Base-by-base conservation (phyloP, 2,797 vertebrate genomes). In the Pelochelys cantorii region DNA sequence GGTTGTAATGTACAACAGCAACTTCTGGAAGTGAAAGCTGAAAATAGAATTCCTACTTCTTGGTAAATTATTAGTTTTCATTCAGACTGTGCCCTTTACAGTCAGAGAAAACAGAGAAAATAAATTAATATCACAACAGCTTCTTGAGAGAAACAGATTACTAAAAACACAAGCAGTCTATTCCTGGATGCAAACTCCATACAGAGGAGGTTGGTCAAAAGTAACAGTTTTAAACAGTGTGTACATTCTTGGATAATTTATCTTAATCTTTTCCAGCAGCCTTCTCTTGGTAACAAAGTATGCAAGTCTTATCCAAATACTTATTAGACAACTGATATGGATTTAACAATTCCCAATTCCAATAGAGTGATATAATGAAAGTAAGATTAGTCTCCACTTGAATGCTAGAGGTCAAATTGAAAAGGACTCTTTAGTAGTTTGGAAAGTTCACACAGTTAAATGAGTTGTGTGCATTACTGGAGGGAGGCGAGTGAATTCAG, bases 211-310 rank as follows among this genome's bases (percentile, higher is more conserved):
- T 83, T 53, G 15, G 48, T 12, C 79, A 22, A 90, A 90, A 65
- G n/a, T n/a, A 60, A 23, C 54, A 53, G 14, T 22, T 90, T 88
- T 88, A 90, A 84, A 74, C 34, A 71, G 3, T 11, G 4, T n/a
- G 2, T 83, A 11, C 78, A 7, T 81, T 85, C 3, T 53, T 9
- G 65, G 12, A 5, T 60, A 25, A 54, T 80, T 81, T 83, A 3
- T 48, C 6, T 22, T 37, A 27, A 71, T 37, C 1, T 37, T 15
- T 90, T 56, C 81, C 59, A 59, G n/a, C 54, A 54, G 13, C 54
- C 75, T 3, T 79, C 59, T 37, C 53, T 90, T 90, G 34, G 54
- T 80, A 84, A 31, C 29, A 62, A 89, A 84, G 23, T 48, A 48
- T 29, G 3, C 29, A 25, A 68, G 42, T 85, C 81, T 87, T 7